Conservation (phyloP, 1,140 invertebrate genomes). For the Cyrtorhinus lividipennis region DNA sequence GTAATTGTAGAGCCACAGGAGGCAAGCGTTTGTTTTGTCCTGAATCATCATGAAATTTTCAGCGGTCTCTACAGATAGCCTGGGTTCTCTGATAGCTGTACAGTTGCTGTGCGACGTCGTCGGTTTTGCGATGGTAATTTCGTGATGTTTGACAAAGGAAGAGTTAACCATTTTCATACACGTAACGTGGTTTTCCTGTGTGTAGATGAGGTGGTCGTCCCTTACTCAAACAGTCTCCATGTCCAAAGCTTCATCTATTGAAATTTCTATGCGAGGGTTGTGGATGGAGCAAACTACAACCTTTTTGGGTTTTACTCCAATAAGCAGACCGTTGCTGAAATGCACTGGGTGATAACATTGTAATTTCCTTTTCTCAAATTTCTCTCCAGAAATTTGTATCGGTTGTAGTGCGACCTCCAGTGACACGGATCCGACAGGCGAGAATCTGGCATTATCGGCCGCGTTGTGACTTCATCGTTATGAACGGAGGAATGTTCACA, state of each 20-base stretch:
- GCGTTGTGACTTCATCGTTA: too few relatives aligned
- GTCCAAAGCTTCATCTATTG: background rate
- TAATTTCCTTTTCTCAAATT: conserved; percentile 11
- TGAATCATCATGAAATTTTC: too few relatives aligned
- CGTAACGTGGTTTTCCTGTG: background rate
- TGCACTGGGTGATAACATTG: background rate
- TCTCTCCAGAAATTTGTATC: conserved; percentile 1
- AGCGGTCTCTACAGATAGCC: too few relatives aligned
- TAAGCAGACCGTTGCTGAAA: conserved; percentile 7
- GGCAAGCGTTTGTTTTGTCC: too few relatives aligned
- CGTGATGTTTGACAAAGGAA: background rate
- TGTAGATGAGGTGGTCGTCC: too few relatives aligned
- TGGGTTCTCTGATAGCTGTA: background rate
- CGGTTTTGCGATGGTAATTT: background rate
- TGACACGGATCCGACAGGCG: background rate
- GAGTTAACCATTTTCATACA: background rate
- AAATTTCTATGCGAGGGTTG: background rate
- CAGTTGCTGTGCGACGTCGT: background rate
- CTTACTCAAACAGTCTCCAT: background rate
- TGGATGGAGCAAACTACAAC: background rate
- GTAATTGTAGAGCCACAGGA: too few relatives aligned
- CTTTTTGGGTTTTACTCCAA: background rate
- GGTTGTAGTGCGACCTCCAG: conserved; percentile 13
- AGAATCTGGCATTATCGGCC: too few relatives aligned
- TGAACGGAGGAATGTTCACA: too few relatives aligned